A percentile compares a stretch with the other conserved stretches of the same genome.
These are phyloP conservation scores for Odocoileus virginianus DNA, from an alignment of 2,113 vertebrate genomes.

Conservation along the genomic window DNA sequence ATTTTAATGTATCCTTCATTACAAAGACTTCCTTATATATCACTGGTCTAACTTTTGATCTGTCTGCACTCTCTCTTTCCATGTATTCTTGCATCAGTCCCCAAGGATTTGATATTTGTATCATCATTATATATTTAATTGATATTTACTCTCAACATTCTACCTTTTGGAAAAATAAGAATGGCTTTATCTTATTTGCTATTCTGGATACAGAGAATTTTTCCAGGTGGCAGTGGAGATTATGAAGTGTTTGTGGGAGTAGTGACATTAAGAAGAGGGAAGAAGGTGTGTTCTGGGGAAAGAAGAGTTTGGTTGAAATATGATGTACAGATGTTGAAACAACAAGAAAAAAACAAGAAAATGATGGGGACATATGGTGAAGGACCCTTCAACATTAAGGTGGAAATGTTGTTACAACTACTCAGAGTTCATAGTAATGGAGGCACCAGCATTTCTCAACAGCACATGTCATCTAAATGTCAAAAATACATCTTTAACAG, in stretches of 20 bases:
- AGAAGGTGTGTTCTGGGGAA: background rate
- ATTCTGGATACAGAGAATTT: background rate
- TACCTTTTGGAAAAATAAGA: background rate
- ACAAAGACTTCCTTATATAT: background rate
- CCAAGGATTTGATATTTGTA: background rate
- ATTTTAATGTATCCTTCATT: background rate
- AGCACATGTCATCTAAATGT: background rate
- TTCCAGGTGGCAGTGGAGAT: background rate
- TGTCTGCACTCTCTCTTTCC: background rate
- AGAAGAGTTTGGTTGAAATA: background rate
- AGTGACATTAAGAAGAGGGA: background rate
- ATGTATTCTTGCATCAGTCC: background rate
- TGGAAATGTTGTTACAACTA: background rate
- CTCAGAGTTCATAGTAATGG: background rate
- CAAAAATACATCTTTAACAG: background rate
- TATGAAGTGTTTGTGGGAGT: background rate
- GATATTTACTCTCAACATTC: background rate
- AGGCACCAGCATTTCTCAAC: background rate
- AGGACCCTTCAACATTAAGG: background rate
- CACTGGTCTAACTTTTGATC: background rate
- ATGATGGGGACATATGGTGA: background rate
- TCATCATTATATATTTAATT: background rate
- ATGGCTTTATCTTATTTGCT: background rate
- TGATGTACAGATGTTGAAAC: background rate
- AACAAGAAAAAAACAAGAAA: background rate